phyloP scores from a whole-genome alignment of 92 coral and sea anemone species.

The Muricea muricata region DNA sequence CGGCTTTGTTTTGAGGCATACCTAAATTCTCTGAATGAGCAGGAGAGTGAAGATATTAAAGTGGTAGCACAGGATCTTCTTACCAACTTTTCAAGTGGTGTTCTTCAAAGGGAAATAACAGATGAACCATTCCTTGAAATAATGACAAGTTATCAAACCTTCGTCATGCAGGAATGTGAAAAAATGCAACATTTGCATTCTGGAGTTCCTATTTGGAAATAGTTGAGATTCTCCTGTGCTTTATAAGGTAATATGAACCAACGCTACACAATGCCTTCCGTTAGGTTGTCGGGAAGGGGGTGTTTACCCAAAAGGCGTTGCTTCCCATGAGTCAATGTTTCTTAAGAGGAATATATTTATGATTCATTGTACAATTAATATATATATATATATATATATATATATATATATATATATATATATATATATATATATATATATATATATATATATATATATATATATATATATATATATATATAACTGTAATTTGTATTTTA shows the following conservation, averaged over 20 bases:
- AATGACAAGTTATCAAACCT: constrained; percentile 12
- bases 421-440: too few species aligned
- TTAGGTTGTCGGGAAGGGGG: background rate
- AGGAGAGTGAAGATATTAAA: background rate
- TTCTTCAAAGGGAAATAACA: constrained; percentile 15
- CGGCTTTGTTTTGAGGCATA: constrained; percentile 61
- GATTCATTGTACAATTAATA: background rate
- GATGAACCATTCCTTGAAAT: constrained; percentile 1
- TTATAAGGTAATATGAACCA: constrained; percentile 16
- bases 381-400: too few species aligned
- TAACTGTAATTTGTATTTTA: background rate
- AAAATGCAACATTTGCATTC: constrained; percentile 15
- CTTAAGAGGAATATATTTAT: background rate
- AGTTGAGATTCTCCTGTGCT: constrained; percentile 23
- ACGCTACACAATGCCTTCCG: background rate
- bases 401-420: too few species aligned
- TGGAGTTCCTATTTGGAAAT: constrained; percentile 26
- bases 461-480: too few species aligned
- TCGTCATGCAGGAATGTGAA: constrained; percentile 5
- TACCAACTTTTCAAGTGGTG: constrained; percentile 16
- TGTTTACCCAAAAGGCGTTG: background rate
- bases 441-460: too few species aligned
- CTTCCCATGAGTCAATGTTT: background rate
- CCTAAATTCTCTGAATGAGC: background rate
- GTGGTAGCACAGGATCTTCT: constrained; percentile 17